phyloP scores from a whole-genome alignment of 2,888 invertebrate species.

The Yponomeuta plumbellus region DNA sequence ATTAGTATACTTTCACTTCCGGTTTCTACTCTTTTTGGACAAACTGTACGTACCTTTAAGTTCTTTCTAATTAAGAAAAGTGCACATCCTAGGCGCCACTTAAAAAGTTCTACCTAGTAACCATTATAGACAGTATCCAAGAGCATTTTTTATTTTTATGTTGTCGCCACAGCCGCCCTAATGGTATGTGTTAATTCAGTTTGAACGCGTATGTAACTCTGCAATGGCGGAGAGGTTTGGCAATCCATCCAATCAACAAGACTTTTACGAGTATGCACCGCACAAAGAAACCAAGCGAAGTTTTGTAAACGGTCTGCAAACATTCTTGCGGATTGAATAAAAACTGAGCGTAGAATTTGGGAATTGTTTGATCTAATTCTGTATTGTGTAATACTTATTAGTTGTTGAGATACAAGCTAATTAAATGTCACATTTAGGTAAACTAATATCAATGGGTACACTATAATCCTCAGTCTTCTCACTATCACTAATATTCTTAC shows the following conservation, averaged over 20 bases:
- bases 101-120: no score
- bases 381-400: no score
- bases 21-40: no score
- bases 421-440: not conserved
- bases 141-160: no score
- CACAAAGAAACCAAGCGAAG: not conserved
- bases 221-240: not conserved
- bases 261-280: not conserved
- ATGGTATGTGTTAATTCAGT: not conserved
- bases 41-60: no score
- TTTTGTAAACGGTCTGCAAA: not conserved
- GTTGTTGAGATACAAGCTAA: not conserved
- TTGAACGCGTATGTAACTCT: not conserved
- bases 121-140: no score
- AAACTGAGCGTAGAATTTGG: not conserved
- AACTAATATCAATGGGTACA: constrained; percentile 14
- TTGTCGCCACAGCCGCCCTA: no score
- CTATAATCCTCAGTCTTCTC: constrained; percentile 54
- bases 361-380: no score
- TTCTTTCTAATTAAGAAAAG: no score
- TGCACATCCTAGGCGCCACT: no score
- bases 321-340: not conserved
- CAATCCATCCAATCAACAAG: not conserved
- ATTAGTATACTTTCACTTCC: no score
- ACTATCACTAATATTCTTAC: constrained; percentile 44